Base-by-base conservation (phyloP, 1,140 invertebrate species). In the fruit fly (Drosophila melanogaster) region DNA sequence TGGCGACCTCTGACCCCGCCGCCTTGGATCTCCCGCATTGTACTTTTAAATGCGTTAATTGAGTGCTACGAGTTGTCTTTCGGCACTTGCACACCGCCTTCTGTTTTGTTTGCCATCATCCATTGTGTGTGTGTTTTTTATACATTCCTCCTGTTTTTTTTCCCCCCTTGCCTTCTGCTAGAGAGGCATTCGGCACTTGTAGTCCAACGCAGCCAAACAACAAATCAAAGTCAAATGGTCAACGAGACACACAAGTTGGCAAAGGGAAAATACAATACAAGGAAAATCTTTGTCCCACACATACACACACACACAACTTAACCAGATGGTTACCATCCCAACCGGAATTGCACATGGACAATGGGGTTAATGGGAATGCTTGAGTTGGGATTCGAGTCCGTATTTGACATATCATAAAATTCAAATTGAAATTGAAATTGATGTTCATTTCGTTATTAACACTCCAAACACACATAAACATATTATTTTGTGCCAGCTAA, bases 11-110 rank as follows among this genome's bases (percentile, higher is more conserved):
- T 57, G 59, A 11, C 55, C 58, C 15, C 15, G 19, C 19, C 40
- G 43, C 65, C 3, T 22, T 33, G 47, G 24, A 33, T 33, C 72
- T 83, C 8, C 3, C 3, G 17, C 15, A 30, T 44, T 43, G 8
- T 44, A 10, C 65, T 83, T 73, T 87, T 87, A 87, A 87, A 87
- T 87, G 83, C 84, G 84, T 87, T 87, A 87, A 87, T 87, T 87
- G 84, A 87, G 83, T 83, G 83, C 70, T 60, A 71, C 55, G 83
- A 87, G 79, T 73, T 81, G 75, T 84, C 81, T 73, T 77, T 54
- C 26, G 50, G 41, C 33, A 61, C 58, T 61, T 59, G 38, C 54
- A 30, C 49, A 43, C 12, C 43, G 53, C 24, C 30, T 67, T 58
- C 40, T 71, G 38, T 44, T 57, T 53, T 24, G 24, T 35, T 44